phyloP scores from a whole-genome alignment of 1,140 invertebrate species.

The Diorhabda carinulata region DNA sequence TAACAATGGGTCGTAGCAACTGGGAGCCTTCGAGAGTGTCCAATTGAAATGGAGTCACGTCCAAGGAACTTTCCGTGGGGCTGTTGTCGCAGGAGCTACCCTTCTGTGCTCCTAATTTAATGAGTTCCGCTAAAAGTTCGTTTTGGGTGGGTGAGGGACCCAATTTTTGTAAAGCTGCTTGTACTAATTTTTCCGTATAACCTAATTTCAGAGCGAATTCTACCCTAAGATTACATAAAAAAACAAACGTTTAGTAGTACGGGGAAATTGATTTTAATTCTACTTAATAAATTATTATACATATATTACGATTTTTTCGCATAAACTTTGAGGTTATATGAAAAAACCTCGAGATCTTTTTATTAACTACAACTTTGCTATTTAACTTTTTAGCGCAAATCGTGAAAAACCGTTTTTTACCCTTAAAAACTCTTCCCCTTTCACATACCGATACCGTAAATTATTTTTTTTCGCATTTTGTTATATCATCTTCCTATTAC shows the following conservation, averaged over 20 bases:
- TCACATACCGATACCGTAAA: no score
- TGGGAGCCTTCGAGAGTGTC: slow-evolving; percentile 39
- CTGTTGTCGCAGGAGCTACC: slow-evolving; percentile 40
- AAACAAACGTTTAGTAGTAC: background rate
- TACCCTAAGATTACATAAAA: slow-evolving; percentile 47
- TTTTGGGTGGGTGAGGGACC: slow-evolving; percentile 81
- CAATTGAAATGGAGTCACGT: slow-evolving; percentile 29
- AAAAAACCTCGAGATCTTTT: no score
- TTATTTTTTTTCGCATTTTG: no score
- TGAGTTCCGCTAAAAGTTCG: slow-evolving; percentile 78
- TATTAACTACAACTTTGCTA: no score
- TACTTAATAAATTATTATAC: no score
- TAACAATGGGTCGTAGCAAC: slow-evolving; percentile 79
- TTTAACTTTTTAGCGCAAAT: no score
- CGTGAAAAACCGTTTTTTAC: no score
- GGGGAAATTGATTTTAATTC: no score
- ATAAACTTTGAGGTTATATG: no score
- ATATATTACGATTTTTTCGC: no score
- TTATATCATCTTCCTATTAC: no score
- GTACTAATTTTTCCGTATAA: slow-evolving; percentile 82
- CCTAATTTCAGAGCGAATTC: slow-evolving; percentile 87
- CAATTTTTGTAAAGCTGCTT: slow-evolving; percentile 76
- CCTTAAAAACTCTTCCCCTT: no score
- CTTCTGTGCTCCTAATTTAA: slow-evolving; percentile 65
- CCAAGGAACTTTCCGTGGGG: slow-evolving; percentile 38